Base-by-base conservation (phyloP, 2,888 invertebrate species). In the Ophioninae sp. region DNA sequence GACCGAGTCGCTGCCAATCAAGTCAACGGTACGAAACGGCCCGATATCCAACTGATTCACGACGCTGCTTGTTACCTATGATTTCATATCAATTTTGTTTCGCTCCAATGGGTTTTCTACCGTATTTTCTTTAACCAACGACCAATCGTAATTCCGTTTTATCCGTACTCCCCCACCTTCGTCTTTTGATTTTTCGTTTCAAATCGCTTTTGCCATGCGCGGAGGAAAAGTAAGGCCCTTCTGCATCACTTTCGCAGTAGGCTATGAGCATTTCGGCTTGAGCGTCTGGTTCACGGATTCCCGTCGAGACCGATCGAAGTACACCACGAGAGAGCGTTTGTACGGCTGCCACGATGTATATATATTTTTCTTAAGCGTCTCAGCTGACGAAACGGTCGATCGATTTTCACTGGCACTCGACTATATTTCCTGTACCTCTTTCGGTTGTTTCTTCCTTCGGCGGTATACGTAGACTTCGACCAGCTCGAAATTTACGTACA, bases 21-120 rank as follows among this genome's bases (percentile, higher is more conserved):
- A n/a, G n/a, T n/a, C n/a, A n/a, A n/a, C n/a, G n/a, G n/a, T n/a
- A n/a, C n/a, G n/a, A n/a, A n/a, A n/a, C n/a, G 10, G 89, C 86
- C 89, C 89, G 88, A 89, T 89, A 89, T 88, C 85, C 87, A 85
- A 75, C 67, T 75, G 75, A 84, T 84, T 75, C 62, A 74, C 44
- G 77, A 69, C 77, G 23, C 70, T 59, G 65, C 50, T 79, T 78
- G 81, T 79, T 20, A 70, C 72, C 65, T 81, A 84, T 56, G 78
- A 78, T 67, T 44, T 17, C 56, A 0, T 10, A 44, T 37, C 50
- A 37, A 21, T 50, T 77, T 59, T 23, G 57, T 73, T 44, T 56
- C 68, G 10, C 20, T 30, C 59, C 44, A 37, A 79, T 30, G 17
- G 67, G 67, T 17, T 59, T 64, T 62, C 37, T 21, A 69, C 69